Percentiles rank a stretch among this genome's conserved stretches.
Conservation (phyloP, 2,797 vertebrate genomes). For the Spea hammondii region DNA sequence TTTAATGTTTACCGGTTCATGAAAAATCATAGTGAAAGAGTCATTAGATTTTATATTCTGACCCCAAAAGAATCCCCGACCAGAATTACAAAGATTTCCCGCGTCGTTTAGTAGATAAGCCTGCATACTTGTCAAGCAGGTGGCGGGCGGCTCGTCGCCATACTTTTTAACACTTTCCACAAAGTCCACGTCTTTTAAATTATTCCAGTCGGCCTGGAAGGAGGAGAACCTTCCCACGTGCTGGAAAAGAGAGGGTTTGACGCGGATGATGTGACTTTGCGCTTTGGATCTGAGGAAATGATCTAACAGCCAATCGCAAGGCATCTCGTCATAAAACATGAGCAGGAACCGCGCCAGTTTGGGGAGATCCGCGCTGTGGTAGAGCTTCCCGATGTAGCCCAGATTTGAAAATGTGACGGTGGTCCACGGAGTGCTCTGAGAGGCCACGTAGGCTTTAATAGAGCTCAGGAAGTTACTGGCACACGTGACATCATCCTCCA, state of each 20-base stretch:
- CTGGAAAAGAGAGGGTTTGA: constrained; percentile 22
- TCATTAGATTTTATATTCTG: neutral
- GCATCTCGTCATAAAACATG: constrained; percentile 34
- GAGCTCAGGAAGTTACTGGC: constrained; percentile 38
- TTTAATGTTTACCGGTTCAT: neutral
- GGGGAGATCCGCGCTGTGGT: neutral
- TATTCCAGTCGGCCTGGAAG: constrained; percentile 3
- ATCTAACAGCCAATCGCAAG: constrained; percentile 26
- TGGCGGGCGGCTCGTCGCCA: constrained; percentile 34
- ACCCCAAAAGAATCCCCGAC: constrained; percentile 8
- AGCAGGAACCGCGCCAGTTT: neutral
- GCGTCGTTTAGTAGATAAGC: constrained; percentile 11
- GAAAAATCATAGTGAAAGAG: neutral
- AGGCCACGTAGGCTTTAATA: neutral
- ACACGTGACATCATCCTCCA: constrained; percentile 22
- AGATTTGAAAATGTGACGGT: constrained; percentile 33
- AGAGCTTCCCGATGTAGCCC: constrained; percentile 43
- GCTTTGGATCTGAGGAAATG: constrained; percentile 1
- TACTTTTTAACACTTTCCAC: neutral
- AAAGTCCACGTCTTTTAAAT: neutral
- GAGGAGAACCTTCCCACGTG: neutral
- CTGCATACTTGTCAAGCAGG: constrained; percentile 43
- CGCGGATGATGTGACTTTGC: neutral
- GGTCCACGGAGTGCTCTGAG: neutral
- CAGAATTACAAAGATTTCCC: constrained; percentile 13